These are phyloP conservation scores for Colletes latitarsis DNA, from an alignment of 1,140 invertebrate genomes.

Conservation along the genomic window DNA sequence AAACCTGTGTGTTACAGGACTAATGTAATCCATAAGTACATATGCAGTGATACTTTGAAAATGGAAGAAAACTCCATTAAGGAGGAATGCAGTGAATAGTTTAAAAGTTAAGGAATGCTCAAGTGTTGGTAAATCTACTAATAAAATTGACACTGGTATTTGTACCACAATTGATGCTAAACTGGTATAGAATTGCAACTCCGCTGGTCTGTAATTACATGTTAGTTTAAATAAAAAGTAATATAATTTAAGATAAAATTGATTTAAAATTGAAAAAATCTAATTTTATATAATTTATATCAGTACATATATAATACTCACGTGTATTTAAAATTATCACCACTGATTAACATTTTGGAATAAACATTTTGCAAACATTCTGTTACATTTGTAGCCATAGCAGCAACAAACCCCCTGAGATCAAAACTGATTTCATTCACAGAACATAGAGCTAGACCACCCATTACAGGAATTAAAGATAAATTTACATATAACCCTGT, in stretches of 20 bases:
- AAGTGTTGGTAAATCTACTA: conserved; percentile 85
- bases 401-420: conserved; percentile 88
- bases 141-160: conserved; percentile 87
- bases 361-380: conserved; percentile 94
- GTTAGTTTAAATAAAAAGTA: background rate
- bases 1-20: conserved; percentile 93
- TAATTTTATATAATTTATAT: background rate
- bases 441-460: conserved; percentile 91
- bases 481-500: conserved; percentile 90
- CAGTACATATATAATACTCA: conserved; percentile 77
- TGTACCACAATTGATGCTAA: conserved; percentile 90
- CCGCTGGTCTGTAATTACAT: conserved; percentile 85
- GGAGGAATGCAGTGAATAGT: conserved; percentile 84
- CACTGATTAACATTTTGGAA: conserved; percentile 91
- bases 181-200: conserved; percentile 93
- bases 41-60: conserved; percentile 94
- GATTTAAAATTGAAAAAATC: background rate
- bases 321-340: conserved; percentile 90
- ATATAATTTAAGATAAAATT: background rate
- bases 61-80: conserved; percentile 93
- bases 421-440: conserved; percentile 92
- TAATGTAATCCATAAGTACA: conserved; percentile 92
- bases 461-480: conserved; percentile 92
- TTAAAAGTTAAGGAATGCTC: conserved; percentile 81
- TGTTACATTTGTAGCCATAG: conserved; percentile 90